These are phyloP conservation scores for Papilio polytes DNA, from an alignment of 1,140 invertebrate species.

Conservation along the genomic window DNA sequence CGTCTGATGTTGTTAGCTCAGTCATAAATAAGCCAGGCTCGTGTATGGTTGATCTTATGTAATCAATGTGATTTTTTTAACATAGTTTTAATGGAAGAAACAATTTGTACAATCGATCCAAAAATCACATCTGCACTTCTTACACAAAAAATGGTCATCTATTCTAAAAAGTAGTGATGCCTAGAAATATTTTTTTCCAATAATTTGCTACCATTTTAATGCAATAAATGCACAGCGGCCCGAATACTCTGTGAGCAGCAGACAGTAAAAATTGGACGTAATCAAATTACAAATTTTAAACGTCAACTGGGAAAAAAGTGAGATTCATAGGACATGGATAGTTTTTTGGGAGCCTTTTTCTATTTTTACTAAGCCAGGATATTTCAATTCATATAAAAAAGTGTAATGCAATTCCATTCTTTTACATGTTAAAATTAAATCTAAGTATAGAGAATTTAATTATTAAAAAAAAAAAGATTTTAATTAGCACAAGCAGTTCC, in stretches of 20 bases:
- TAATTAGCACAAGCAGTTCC: not conserved
- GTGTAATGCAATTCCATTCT: too few species aligned
- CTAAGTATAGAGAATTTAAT: not conserved
- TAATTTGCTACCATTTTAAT: conserved; percentile 19
- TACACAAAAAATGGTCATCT: not conserved
- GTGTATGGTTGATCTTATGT: not conserved
- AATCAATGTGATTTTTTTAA: not conserved
- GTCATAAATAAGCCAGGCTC: not conserved
- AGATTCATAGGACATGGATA: conserved; percentile 1
- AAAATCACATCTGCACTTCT: too few species aligned
- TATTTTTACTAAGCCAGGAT: too few species aligned
- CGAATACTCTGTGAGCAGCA: not conserved
- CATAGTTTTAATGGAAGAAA: too few species aligned
- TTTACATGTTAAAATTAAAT: too few species aligned
- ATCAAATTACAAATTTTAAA: conserved; percentile 25
- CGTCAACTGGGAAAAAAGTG: conserved; percentile 10
- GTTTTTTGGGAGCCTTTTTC: not conserved
- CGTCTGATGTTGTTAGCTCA: not conserved
- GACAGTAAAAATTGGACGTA: conserved; percentile 21
- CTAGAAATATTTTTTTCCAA: not conserved
- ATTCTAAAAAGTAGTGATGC: not conserved
- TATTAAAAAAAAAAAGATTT: not conserved
- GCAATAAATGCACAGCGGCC: conserved; percentile 7
- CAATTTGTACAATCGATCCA: too few species aligned
- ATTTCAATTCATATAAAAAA: too few species aligned